Evolutionary conservation across 2,888 invertebrate species (phyloP), one percentile per base, ranked within the genome.

Genomic region (Heliconius charithonia): DNA sequence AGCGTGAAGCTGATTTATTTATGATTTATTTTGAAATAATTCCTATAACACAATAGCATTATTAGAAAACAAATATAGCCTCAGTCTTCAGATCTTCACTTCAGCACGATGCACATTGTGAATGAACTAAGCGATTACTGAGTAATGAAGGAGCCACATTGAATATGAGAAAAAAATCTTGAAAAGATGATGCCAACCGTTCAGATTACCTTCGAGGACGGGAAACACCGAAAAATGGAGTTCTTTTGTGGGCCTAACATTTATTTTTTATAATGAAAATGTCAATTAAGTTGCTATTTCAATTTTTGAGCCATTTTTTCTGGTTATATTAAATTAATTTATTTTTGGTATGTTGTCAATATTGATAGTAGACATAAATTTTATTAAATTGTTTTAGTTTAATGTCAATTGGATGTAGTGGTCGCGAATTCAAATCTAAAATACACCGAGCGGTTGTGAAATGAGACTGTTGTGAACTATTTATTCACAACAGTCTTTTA

Each of bases 101-200:
- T 71, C 32, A 32, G 71, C 25, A 56, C n/a, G n/a, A 12, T 71
- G 71, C 56, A 51, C 71, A 72, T 3, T 72, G 13, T 32, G 29
- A 72, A 72, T 72, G 22, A n/a, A 32, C 22, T 72, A 32, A 59
- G 32, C 29, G n/a, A 72, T 72, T 72, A 72, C 71, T 59, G 56
- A n/a, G n/a, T 72, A 72, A 72, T 56, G 29, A 72, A 59, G 51
- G 56, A 59, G 9, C 71, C 71, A 59, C 71, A 59, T 32, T 22
- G 71, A 29, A 72, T 72, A 72, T 72, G 41, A 74, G 13, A 63
- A 63, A 37, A 25, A 41, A 45, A 27, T 41, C 12, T 41, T 67
- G 41, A 41, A 63, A 73, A 74, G 74, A 27, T 41, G 16, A 63
- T 45, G 27, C 63, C 41, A 63, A 63, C 74, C 74, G 41, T 74